Evolutionary conservation across 2,797 vertebrate species (phyloP), one percentile per base, ranked within the genome.

Genomic region (Gallinago stenura): DNA sequence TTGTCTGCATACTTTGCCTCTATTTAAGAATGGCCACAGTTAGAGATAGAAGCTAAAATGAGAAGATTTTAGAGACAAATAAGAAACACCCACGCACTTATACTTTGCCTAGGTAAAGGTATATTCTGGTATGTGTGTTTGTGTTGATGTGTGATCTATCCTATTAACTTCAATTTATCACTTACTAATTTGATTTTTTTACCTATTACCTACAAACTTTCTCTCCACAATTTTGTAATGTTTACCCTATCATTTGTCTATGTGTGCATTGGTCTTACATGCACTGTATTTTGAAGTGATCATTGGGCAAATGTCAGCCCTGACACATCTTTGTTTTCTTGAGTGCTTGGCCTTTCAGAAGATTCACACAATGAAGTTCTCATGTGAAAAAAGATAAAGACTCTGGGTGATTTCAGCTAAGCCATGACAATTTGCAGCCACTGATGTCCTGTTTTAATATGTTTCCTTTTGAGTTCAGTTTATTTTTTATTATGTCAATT

Each of bases 261-360:
- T 46, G 12, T 43, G 16, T 69, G 11, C 12, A 10, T 30, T 66
- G 20, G 30, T 21, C 21, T 76, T 45, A 2, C 2, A 7, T 5
- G 5, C 0, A 0, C 54, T 60, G 1, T 31, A 15, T n/a, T 58
- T 68, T 51, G 15, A 78, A 48, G 35, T 0, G 1, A 6, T 22
- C 13, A 3, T 6, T 62, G 30, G 10, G 13, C 6, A 46, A 2
- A n/a, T 17, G 16, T 18, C 60, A 56, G 2, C 39, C 7, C 30
- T 28, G 39, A 41, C 20, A 31, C 4, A 3, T 2, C 61, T 82
- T 71, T 78, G 17, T 79, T 72, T 72, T 25, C 33, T 70, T 66
- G 28, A 33, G 15, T 39, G 9, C 22, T 70, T 60, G 25, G 8
- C 50, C 18, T 89, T 87, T 76, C 7, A 12, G 48, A 85, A 65